Conservation (phyloP, 2,113 vertebrate species). For the Candoia aspera region DNA sequence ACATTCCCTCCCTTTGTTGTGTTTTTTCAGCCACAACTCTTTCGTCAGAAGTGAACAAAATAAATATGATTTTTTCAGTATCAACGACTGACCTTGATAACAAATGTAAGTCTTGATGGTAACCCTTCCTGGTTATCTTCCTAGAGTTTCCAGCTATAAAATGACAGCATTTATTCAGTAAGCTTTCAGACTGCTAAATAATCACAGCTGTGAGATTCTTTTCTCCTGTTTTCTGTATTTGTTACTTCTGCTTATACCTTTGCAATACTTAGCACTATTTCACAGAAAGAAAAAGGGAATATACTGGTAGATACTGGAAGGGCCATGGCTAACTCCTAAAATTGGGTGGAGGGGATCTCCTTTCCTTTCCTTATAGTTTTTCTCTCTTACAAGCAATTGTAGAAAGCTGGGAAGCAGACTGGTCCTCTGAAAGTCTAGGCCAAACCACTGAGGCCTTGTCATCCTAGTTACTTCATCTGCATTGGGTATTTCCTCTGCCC, state of each 20-base stretch:
- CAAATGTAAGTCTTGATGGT: background rate
- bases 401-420: background rate
- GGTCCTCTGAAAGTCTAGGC: background rate
- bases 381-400: background rate
- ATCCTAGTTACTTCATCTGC: background rate
- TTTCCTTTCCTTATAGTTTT: background rate
- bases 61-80: background rate
- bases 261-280: too few relatives aligned
- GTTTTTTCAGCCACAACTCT: background rate
- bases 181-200: background rate
- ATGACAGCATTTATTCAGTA: background rate
- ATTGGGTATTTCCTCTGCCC: background rate
- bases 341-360: background rate
- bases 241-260: too few relatives aligned
- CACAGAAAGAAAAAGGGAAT: background rate
- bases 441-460: background rate
- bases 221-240: background rate
- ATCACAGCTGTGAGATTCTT: background rate
- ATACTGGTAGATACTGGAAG: background rate
- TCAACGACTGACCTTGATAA: background rate
- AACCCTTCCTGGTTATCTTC: background rate
- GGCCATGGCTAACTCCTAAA: background rate
- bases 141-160: background rate
- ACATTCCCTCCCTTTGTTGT: background rate
- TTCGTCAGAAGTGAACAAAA: background rate